Evolutionary conservation across 2,113 vertebrate genomes (phyloP), one percentile per base, ranked within the genome.

Genomic region (Chaenogobius annularis): DNA sequence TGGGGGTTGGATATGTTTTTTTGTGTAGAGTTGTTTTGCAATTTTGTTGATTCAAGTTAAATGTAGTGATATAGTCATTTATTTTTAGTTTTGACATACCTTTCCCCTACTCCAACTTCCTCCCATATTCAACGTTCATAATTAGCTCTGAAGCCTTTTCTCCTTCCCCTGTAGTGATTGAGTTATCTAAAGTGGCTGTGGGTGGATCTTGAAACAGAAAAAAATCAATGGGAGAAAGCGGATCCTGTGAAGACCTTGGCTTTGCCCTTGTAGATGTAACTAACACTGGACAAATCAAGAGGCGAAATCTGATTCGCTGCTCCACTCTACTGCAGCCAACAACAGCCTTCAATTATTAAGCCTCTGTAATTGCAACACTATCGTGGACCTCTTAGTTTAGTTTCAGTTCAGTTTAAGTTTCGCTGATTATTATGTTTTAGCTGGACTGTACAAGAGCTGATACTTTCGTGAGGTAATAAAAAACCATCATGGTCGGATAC

Each of bases 221-320:
- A 56, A 11, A 54, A 90, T 86, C 74, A 76, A 89, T 87, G 77
- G 12, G 40, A 63, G 68, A 79, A 77, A 87, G 44, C 46, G 70
- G 40, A 83, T 78, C 75, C 43, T 50, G 70, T 19, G 13, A 66
- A 68, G 78, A 87, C 81, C 81, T 87, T 81, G 77, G 52, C 75
- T 56, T 14, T 89, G 87, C 69, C 91, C 85, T 90, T 90, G 87
- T 86, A 87, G 76, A 81, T 91, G 87, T 85, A 88, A 91, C 80
- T 87, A 87, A 87, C 76, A 85, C 79, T 82, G 68, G 72, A 72
- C 59, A 56, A 81, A 83, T 80, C 68, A 84, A 86, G 82, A 44
- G 67, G 56, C 70, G 85, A 83, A 88, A 91, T 73, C 68, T 14
- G 76, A 93, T 65, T 81, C 79, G 0, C 40, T 70, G 70, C 61